A percentile compares a stretch with the other conserved stretches of the same genome.
These are phyloP conservation scores for Kryptolebias marmoratus DNA, from an alignment of 2,113 vertebrate genomes.

Conservation along the genomic window DNA sequence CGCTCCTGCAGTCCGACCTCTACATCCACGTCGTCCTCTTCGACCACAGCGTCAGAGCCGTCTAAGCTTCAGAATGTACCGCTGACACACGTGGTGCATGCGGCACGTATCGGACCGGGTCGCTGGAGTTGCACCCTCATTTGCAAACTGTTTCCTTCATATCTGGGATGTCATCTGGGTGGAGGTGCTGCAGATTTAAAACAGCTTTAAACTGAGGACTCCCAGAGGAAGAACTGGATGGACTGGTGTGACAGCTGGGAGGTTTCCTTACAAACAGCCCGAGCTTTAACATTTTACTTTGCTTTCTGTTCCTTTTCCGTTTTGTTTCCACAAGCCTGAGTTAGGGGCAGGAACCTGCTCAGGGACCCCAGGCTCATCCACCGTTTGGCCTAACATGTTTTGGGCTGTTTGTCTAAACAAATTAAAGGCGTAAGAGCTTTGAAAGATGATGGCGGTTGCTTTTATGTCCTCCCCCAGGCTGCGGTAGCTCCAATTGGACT, in stretches of 20 bases:
- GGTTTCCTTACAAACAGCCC: not conserved
- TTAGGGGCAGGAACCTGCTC: conserved; percentile 46
- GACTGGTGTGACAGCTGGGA: conserved; percentile 10
- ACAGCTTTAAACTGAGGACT: conserved; percentile 29
- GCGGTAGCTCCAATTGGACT: conserved; percentile 67
- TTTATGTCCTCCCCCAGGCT: conserved; percentile 73
- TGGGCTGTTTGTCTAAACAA: conserved; percentile 77
- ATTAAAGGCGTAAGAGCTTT: conserved; percentile 70
- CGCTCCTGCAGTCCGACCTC: conserved; percentile 78
- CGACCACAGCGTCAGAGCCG: conserved; percentile 82
- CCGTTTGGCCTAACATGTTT: conserved; percentile 66
- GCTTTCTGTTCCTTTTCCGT: conserved; percentile 18
- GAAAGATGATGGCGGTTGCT: conserved; percentile 62
- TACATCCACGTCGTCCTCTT: conserved; percentile 85
- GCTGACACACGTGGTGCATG: conserved; percentile 35
- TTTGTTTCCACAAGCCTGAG: not conserved
- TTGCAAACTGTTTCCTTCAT: conserved; percentile 52
- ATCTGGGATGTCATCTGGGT: conserved; percentile 69
- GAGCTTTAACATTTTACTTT: not conserved
- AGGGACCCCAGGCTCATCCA: conserved; percentile 35
- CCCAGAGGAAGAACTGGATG: conserved; percentile 32
- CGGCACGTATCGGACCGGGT: conserved; percentile 36
- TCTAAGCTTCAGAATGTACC: conserved; percentile 48
- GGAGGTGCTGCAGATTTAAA: conserved; percentile 42
- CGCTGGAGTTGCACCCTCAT: conserved; percentile 53